A percentile compares a stretch with the other conserved stretches of the same genome.
Conservation (phyloP, 2,113 vertebrate genomes). For the Triplophysa tibetana region DNA sequence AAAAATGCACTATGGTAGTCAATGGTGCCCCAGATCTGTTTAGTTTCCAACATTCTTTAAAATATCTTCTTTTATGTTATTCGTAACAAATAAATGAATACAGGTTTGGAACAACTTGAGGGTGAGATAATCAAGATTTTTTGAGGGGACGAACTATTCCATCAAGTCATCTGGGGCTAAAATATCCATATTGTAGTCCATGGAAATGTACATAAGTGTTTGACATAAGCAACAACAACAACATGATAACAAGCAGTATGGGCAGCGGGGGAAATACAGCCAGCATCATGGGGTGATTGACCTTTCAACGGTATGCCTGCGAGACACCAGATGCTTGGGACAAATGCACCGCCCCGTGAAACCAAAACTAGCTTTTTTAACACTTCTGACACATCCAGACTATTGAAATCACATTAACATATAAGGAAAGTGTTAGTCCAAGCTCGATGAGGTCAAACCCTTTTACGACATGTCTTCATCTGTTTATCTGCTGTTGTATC, state of each 20-base stretch:
- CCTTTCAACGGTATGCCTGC: constrained; percentile 47
- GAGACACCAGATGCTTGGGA: constrained; percentile 56
- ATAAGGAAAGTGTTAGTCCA: not conserved
- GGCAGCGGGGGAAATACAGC: constrained; percentile 11
- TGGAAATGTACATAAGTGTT: not conserved
- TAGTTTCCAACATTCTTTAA: too few species aligned
- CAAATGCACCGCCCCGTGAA: constrained; percentile 53
- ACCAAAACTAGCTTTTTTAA: constrained; percentile 46
- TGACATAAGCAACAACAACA: constrained; percentile 3
- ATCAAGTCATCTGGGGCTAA: too few species aligned
- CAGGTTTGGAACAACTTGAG: too few species aligned
- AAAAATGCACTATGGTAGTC: too few species aligned
- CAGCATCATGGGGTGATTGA: constrained; percentile 32
- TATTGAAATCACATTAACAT: constrained; percentile 35
- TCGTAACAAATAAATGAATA: too few species aligned
- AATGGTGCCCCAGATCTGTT: too few species aligned
- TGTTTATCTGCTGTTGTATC: not conserved
- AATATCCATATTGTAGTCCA: too few species aligned
- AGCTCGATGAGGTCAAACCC: constrained; percentile 10
- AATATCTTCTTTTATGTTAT: too few species aligned
- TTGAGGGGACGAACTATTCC: too few species aligned
- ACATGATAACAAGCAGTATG: constrained; percentile 5
- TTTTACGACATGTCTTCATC: not conserved
- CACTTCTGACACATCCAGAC: constrained; percentile 40
- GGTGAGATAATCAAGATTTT: too few species aligned